Evolutionary conservation across 2,113 vertebrate species (phyloP), one percentile per base, ranked within the genome.

Genomic region (Corythornis vintsioides): DNA sequence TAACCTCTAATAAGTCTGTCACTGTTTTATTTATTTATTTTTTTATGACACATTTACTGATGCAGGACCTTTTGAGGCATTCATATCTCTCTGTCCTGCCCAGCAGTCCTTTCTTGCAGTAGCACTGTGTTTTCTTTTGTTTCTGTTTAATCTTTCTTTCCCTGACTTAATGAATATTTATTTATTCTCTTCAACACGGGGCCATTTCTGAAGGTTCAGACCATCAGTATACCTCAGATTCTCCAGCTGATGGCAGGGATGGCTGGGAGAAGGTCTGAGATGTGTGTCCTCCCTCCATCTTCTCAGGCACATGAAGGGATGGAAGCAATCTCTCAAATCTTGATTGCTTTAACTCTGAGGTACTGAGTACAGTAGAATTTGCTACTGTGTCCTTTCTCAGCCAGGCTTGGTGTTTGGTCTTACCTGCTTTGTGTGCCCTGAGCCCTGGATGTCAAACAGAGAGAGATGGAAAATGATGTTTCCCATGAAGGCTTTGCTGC

Each of bases 141-240:
- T 91, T 75, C n/a, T 72, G 10, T 83, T 70, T 73, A 11, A 11
- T 80, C 18, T 77, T 77, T 77, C 38, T 70, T 21, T 47, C 25
- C 8, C 18, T 69, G n/a, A 2, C 5, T 64, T 71, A 74, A 70
- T 13, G 13, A 55, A 24, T 71, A 83, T 81, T 88, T 83, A 56
- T 66, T 86, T 86, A 35, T 59, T 71, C 60, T 67, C 5, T 81
- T 76, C 6, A 40, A 40, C 15, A 11, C 5, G 19, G 11, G 13
- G 12, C n/a, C 2, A 1, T 71, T 86, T 79, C 63, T 88, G 25
- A 83, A 85, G 43, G 20, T 48, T 88, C 61, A 71, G 7, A 5
- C 56, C 31, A 33, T 42, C 56, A 3, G 0, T 42, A 12, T 43
- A 22, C 28, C 28, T 47, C 0, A 0, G 22, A 7, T 45, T 50